Evolutionary conservation across 2,888 invertebrate genomes (phyloP).

Genomic region (Agrochola lychnidis): DNA sequence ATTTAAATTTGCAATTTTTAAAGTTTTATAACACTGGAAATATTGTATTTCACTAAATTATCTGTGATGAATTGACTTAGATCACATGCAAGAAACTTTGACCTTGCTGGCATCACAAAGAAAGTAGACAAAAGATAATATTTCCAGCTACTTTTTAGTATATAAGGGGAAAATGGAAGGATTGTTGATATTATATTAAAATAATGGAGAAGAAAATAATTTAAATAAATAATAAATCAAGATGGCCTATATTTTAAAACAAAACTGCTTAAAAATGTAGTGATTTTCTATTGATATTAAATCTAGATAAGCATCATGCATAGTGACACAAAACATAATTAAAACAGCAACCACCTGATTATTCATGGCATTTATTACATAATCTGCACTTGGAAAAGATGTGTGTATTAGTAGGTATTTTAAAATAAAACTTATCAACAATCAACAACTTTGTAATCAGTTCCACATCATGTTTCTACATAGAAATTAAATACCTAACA

Average conservation of each 20-base stretch:
- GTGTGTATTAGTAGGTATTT: conserved; percentile 20
- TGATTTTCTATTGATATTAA: neutral
- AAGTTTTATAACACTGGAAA: too few relatives aligned
- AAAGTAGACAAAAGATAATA: neutral
- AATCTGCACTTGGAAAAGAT: neutral
- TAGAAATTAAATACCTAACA: neutral
- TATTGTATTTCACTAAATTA: neutral
- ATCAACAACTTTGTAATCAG: conserved; percentile 12
- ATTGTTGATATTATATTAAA: neutral
- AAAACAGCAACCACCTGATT: neutral
- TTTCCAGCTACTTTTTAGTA: neutral
- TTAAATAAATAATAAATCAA: neutral
- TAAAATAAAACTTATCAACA: conserved; percentile 5
- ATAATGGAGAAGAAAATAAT: neutral
- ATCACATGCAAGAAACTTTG: neutral
- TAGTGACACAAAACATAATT: neutral
- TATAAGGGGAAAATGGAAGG: neutral
- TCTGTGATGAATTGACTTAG: neutral
- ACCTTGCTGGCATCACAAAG: neutral
- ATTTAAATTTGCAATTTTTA: neutral
- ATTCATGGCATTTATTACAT: neutral
- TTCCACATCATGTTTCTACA: neutral
- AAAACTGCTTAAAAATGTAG: neutral
- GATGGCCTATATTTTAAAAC: neutral
- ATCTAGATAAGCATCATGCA: neutral